phyloP scores from a whole-genome alignment of 2,113 vertebrate genomes.

The Vidua macroura region DNA sequence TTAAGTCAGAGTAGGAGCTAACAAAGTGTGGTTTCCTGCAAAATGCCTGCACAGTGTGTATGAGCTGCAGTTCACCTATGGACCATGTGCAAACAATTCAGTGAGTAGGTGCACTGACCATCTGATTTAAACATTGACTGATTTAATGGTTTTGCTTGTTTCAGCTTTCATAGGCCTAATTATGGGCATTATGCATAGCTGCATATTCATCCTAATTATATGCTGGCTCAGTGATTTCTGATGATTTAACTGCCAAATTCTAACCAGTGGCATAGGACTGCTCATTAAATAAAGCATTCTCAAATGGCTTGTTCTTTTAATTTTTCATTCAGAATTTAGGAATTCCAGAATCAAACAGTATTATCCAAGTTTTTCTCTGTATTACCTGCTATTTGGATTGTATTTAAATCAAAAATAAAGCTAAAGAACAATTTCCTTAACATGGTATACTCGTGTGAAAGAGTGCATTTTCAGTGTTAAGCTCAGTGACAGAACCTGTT shows the following conservation, averaged over 20 bases:
- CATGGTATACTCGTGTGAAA: neutral
- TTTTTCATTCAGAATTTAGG: neutral
- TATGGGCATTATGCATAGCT: neutral
- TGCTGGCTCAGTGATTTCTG: neutral
- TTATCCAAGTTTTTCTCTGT: neutral
- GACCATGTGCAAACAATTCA: neutral
- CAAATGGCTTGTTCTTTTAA: neutral
- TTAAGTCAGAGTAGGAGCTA: neutral
- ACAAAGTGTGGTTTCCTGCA: neutral
- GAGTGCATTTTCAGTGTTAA: neutral
- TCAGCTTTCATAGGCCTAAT: neutral
- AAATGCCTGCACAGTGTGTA: neutral
- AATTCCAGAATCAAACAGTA: neutral
- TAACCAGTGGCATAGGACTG: neutral
- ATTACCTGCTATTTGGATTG: neutral
- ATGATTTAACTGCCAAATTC: conserved; percentile 1
- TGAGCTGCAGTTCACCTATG: neutral
- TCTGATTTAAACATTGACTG: neutral
- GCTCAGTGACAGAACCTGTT: neutral
- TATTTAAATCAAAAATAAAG: neutral
- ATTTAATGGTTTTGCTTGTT: neutral
- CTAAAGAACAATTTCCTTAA: neutral
- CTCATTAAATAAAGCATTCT: neutral
- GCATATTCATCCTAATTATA: neutral
- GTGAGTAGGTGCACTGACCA: neutral